These are phyloP conservation scores for Apolygus lucorum DNA, from an alignment of 1,140 invertebrate species.

Conservation along the genomic window DNA sequence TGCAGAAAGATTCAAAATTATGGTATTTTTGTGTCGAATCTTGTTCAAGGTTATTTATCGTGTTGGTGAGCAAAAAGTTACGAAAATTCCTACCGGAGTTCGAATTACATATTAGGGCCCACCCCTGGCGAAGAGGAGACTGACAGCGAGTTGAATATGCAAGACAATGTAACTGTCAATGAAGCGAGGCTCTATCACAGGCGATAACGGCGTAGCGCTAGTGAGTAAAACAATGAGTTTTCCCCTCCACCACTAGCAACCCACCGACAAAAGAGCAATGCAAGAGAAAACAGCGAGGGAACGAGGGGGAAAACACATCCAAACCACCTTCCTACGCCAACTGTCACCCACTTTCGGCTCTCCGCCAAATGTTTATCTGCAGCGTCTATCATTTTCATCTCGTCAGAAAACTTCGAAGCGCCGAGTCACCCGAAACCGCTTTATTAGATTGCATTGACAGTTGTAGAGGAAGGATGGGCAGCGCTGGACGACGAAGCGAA, in stretches of 20 bases:
- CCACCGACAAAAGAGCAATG: neutral
- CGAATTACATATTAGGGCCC: neutral
- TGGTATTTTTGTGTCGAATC: too few relatives aligned
- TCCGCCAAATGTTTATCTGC: constrained; percentile 14
- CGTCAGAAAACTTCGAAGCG: neutral
- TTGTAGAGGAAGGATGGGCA: neutral
- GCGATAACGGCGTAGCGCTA: neutral
- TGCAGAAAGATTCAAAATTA: too few relatives aligned
- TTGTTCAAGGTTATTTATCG: too few relatives aligned
- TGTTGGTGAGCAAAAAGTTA: too few relatives aligned
- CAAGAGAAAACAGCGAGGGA: neutral
- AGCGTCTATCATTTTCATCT: constrained; percentile 6
- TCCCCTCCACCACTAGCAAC: neutral
- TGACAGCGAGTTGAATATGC: neutral
- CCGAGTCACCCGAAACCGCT: neutral
- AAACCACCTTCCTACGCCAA: constrained; percentile 1
- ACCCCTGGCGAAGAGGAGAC: neutral
- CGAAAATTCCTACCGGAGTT: neutral
- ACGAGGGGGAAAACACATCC: constrained; percentile 3
- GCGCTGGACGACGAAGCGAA: too few relatives aligned
- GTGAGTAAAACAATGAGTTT: constrained; percentile 3
- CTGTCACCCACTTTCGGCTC: constrained; percentile 1
- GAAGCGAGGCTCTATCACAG: neutral
- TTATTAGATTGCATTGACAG: neutral
- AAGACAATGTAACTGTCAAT: constrained; percentile 11